phyloP scores from a whole-genome alignment of 2,797 vertebrate genomes.

The Odontamblyopus lacepedii region DNA sequence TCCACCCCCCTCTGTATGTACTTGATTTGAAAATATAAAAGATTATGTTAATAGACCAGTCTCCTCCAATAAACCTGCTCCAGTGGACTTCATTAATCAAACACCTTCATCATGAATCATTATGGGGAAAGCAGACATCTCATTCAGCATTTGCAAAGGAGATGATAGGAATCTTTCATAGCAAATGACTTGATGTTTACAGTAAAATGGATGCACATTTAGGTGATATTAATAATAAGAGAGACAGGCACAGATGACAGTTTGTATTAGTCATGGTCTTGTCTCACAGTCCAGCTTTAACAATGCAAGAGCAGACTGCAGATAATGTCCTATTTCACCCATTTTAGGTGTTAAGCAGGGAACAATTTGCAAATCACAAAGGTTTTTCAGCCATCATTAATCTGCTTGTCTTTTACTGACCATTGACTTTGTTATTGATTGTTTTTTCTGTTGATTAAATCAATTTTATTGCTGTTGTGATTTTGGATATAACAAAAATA shows the following conservation, averaged over 20 bases:
- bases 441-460: too few species aligned
- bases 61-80: conserved; percentile 7
- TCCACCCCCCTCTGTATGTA: background rate
- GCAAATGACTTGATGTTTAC: background rate
- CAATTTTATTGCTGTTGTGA: too few species aligned
- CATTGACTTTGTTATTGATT: too few species aligned
- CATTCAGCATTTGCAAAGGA: background rate
- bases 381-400: background rate
- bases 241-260: conserved; percentile 49
- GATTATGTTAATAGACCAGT: conserved; percentile 15
- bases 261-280: conserved; percentile 49
- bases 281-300: conserved; percentile 51
- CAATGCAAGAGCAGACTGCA: conserved; percentile 44
- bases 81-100: conserved; percentile 5
- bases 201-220: background rate
- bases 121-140: conserved; percentile 1
- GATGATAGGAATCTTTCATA: background rate
- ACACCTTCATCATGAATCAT: background rate
- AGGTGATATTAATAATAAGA: conserved; percentile 36
- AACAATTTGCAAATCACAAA: background rate
- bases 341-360: background rate
- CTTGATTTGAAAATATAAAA: conserved; percentile 31
- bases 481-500: too few species aligned
- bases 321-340: background rate
- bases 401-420: too few species aligned